Percentiles rank a stretch among this genome's conserved stretches.
These are phyloP conservation scores for Sebastes oblongus DNA, from an alignment of 2,797 vertebrate genomes.

Conservation along the genomic window DNA sequence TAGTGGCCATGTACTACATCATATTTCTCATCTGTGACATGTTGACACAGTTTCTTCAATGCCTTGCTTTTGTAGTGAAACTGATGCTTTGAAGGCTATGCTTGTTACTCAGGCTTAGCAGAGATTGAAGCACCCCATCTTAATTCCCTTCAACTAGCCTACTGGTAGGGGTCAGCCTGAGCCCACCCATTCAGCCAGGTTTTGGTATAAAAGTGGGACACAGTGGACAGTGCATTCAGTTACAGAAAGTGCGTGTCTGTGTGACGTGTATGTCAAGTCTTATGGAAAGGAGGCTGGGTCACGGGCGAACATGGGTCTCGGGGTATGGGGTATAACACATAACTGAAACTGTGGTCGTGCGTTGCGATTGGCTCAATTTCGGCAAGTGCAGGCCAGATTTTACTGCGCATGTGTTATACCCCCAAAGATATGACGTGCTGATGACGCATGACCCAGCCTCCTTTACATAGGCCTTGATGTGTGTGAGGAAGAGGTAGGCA, in stretches of 20 bases:
- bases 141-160: constrained; percentile 17
- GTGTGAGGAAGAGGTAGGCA: not conserved
- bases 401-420: no score
- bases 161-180: constrained; percentile 24
- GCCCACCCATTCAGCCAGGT: constrained; percentile 31
- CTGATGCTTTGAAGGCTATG: constrained; percentile 40
- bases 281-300: no score
- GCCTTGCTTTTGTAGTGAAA: constrained; percentile 32
- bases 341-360: rapidly evolving
- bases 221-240: constrained; percentile 24
- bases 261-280: not conserved
- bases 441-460: no score
- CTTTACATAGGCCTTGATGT: not conserved
- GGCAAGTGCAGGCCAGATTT: no score
- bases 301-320: no score
- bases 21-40: constrained; percentile 18
- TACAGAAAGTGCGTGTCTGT: not conserved
- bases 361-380: no score
- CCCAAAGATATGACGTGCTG: no score
- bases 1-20: not conserved
- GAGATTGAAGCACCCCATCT: constrained; percentile 25
- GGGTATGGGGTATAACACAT: no score
- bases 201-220: constrained; percentile 58
- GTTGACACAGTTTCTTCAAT: constrained; percentile 21
- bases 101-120: constrained; percentile 52